Conservation (phyloP, 2,797 vertebrate genomes). For the Eulemur rubriventer region DNA sequence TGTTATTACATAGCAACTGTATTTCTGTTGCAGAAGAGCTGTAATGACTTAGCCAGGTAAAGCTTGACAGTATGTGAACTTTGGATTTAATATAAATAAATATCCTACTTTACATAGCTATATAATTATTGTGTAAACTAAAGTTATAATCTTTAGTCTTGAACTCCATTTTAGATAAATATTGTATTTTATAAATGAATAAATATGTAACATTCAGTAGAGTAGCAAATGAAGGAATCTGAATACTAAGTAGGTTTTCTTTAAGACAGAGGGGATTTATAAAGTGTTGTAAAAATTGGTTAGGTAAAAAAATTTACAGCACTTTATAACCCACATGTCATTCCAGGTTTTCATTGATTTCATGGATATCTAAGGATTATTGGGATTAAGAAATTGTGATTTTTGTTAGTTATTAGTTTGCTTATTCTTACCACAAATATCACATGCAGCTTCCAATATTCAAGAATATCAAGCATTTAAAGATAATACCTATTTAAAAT, state of each 20-base stretch:
- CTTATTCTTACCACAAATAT: constrained; percentile 62
- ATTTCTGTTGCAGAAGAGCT: constrained; percentile 60
- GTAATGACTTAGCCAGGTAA: constrained; percentile 73
- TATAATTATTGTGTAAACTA: constrained; percentile 70
- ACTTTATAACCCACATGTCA: constrained; percentile 47
- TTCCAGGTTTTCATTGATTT: constrained; percentile 76
- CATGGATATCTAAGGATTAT: constrained; percentile 76
- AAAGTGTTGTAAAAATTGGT: constrained; percentile 66
- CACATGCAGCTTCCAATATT: constrained; percentile 23
- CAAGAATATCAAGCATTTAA: constrained; percentile 53
- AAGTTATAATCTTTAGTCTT: constrained; percentile 73
- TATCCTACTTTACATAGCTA: constrained; percentile 72
- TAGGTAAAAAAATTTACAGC: constrained; percentile 13
- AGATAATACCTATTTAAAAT: constrained; percentile 42
- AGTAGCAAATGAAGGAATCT: constrained; percentile 65
- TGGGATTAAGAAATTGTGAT: constrained; percentile 67
- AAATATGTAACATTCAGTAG: constrained; percentile 76
- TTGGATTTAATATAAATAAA: constrained; percentile 81
- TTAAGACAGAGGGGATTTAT: constrained; percentile 70
- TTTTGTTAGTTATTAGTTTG: constrained; percentile 61
- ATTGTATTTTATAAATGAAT: constrained; percentile 74
- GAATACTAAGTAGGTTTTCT: constrained; percentile 74
- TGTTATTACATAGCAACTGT: constrained; percentile 54
- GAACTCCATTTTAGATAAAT: constrained; percentile 80
- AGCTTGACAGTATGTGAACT: constrained; percentile 60